phyloP scores from a whole-genome alignment of 2,113 vertebrate genomes.

The Chloropsis cyanopogon region DNA sequence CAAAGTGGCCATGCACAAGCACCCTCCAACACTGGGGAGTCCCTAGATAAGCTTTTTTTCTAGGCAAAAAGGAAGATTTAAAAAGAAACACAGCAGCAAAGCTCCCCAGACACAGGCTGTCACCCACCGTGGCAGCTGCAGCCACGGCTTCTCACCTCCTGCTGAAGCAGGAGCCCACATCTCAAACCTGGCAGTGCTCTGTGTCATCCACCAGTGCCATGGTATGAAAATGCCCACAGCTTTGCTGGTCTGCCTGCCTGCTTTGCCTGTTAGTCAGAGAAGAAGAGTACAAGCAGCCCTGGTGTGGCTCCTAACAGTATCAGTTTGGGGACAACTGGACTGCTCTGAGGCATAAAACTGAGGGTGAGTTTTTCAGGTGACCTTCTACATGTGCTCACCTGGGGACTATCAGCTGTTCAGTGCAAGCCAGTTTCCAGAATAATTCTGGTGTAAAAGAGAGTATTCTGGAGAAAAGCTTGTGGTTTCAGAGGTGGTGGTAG shows the following conservation, averaged over 20 bases:
- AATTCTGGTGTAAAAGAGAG: background rate
- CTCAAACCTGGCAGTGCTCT: background rate
- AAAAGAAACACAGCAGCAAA: background rate
- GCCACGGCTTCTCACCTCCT: background rate
- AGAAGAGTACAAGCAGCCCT: accelerated
- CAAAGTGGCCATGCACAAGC: background rate
- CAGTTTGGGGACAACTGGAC: background rate
- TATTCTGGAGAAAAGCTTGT: background rate
- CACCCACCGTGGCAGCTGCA: conserved; percentile 8
- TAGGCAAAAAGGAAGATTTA: background rate
- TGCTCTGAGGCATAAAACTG: background rate
- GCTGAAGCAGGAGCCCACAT: background rate
- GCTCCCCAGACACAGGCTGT: conserved; percentile 3
- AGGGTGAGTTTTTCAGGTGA: background rate
- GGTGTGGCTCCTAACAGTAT: background rate
- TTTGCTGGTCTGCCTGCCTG: background rate
- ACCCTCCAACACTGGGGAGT: background rate
- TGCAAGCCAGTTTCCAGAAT: background rate
- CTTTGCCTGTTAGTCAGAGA: background rate
- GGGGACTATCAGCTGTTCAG: background rate
- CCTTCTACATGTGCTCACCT: background rate
- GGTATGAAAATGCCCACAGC: background rate
- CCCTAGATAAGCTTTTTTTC: background rate
- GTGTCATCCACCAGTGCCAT: background rate
- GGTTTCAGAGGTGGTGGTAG: background rate